These are phyloP conservation scores for Arion vulgaris DNA, from an alignment of 1,140 invertebrate species.

Conservation along the genomic window DNA sequence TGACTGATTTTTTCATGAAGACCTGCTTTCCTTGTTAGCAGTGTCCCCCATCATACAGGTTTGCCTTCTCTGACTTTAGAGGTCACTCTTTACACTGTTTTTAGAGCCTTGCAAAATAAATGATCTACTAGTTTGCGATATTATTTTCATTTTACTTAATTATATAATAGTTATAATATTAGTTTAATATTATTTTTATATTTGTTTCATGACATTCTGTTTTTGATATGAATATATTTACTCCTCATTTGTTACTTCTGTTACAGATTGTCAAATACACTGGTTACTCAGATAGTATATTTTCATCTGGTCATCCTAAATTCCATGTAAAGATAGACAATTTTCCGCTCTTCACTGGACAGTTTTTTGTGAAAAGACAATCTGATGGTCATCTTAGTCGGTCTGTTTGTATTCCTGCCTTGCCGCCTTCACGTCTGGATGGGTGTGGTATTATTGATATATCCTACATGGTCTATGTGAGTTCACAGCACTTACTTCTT, in stretches of 20 bases:
- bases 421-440: slow-evolving; percentile 95
- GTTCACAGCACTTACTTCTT: slow-evolving; percentile 60
- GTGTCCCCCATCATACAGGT: too few species aligned
- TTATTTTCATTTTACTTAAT: too few species aligned
- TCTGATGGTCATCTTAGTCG: slow-evolving; percentile 47
- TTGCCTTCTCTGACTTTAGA: too few species aligned
- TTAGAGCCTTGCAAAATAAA: too few species aligned
- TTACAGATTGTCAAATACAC: slow-evolving; percentile 60
- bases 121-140: too few species aligned
- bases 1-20: too few species aligned
- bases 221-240: too few species aligned
- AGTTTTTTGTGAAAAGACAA: slow-evolving; percentile 40
- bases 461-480: slow-evolving; percentile 94
- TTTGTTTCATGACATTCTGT: too few species aligned
- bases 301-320: slow-evolving; percentile 62
- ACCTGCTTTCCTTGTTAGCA: too few species aligned
- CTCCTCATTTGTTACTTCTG: neutral
- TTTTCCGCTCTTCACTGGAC: slow-evolving; percentile 43
- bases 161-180: too few species aligned
- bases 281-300: slow-evolving; percentile 57
- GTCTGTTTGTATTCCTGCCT: slow-evolving; percentile 82
- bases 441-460: slow-evolving; percentile 96
- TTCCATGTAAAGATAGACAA: slow-evolving; percentile 55
- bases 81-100: too few species aligned
- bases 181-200: too few species aligned